phyloP scores from a whole-genome alignment of 2,113 vertebrate species.

The Ranitomeya imitator region DNA sequence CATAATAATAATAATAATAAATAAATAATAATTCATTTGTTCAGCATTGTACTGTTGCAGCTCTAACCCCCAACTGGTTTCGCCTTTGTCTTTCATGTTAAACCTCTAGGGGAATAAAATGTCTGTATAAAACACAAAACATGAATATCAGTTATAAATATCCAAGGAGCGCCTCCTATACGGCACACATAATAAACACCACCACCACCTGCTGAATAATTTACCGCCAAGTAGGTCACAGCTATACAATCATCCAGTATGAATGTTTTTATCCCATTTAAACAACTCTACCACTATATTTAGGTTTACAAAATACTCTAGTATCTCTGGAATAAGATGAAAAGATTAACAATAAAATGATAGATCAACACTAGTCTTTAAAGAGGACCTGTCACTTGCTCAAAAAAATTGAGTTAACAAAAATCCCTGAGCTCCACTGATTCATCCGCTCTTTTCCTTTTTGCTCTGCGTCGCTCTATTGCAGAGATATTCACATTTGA shows the following conservation, averaged over 20 bases:
- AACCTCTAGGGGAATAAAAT: not conserved
- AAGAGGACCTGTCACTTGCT: no score
- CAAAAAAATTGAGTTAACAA: no score
- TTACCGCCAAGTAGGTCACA: conserved; percentile 13
- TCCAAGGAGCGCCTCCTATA: conserved; percentile 7
- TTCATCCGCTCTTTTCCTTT: no score
- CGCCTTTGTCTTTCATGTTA: not conserved
- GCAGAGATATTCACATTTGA: no score
- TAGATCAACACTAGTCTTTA: no score
- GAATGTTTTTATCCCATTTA: not conserved
- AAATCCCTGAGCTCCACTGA: no score
- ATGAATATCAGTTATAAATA: conserved; percentile 24
- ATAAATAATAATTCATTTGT: no score
- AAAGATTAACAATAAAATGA: no score
- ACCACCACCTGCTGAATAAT: conserved; percentile 2
- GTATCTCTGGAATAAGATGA: no score
- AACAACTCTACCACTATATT: not conserved
- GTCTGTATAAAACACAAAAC: not conserved
- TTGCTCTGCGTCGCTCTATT: no score
- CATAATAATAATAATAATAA: no score
- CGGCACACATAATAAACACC: not conserved
- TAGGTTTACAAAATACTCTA: not conserved
- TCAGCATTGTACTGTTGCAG: not conserved
- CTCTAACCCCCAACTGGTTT: not conserved
- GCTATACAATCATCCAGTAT: not conserved